Conservation (phyloP, 2,888 invertebrate species). For the Allygus modestus region DNA sequence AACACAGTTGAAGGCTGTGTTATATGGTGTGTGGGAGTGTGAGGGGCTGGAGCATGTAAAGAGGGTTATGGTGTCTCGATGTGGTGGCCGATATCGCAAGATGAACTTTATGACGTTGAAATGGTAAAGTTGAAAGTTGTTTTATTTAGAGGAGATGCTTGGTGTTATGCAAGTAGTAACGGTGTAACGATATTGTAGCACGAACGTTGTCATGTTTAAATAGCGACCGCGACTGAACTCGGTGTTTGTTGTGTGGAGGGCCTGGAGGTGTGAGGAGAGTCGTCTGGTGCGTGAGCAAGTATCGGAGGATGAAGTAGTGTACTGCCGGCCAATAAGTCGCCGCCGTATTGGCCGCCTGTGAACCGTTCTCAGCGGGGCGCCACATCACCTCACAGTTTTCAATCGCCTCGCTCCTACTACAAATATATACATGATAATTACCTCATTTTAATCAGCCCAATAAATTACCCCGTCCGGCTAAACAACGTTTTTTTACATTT, state of each 20-base stretch:
- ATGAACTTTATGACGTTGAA: too few species aligned
- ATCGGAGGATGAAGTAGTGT: slow-evolving; percentile 45
- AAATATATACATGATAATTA: slow-evolving; percentile 64
- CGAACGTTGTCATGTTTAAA: too few species aligned
- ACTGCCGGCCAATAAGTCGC: slow-evolving; percentile 38
- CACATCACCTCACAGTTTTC: slow-evolving; percentile 63
- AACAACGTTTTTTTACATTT: slow-evolving; percentile 61
- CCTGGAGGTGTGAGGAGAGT: neutral
- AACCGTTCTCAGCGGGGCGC: slow-evolving; percentile 46
- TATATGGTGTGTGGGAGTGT: too few species aligned
- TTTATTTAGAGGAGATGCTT: too few species aligned
- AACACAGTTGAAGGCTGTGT: too few species aligned
- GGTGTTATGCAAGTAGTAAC: too few species aligned
- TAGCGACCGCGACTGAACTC: too few species aligned
- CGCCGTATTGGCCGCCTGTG: slow-evolving; percentile 40
- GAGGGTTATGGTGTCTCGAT: too few species aligned
- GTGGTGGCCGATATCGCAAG: too few species aligned
- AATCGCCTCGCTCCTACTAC: slow-evolving; percentile 58
- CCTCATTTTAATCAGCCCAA: slow-evolving; percentile 62
- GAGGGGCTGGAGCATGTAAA: too few species aligned
- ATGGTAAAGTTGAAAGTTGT: too few species aligned
- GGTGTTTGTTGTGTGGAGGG: neutral
- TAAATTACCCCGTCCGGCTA: slow-evolving; percentile 57
- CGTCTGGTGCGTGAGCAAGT: neutral
- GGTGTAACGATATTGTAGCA: too few species aligned